Percentiles rank a stretch among this genome's conserved stretches.
Evolutionary conservation across 2,888 invertebrate genomes (phyloP).

Genomic region (Cryptophagus acutangulus): DNA sequence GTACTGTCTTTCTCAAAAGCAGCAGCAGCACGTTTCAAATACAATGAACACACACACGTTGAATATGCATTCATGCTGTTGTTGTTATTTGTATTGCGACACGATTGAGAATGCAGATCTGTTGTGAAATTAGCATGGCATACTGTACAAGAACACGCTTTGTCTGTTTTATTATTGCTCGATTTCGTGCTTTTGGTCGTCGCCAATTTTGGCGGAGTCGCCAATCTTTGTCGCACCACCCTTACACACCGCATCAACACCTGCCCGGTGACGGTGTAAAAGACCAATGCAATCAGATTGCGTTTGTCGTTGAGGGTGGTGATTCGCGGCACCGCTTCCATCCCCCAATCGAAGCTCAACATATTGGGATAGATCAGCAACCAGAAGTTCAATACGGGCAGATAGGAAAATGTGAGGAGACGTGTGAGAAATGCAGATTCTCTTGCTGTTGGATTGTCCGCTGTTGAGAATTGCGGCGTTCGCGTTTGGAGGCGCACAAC

Average conservation of each 20-base stretch:
- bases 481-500: slow-evolving; percentile 75
- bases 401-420: slow-evolving; percentile 83
- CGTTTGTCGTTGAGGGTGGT: slow-evolving; percentile 72
- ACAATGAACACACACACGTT: slow-evolving; percentile 47
- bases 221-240: slow-evolving; percentile 7
- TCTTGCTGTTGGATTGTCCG: slow-evolving; percentile 95
- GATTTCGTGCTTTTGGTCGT: neutral
- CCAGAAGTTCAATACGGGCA: slow-evolving; percentile 87
- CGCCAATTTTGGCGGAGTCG: slow-evolving; percentile 2
- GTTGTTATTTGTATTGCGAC: slow-evolving; percentile 68
- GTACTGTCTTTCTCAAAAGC: too few relatives aligned
- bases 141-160: slow-evolving; percentile 57
- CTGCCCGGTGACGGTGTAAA: slow-evolving; percentile 57
- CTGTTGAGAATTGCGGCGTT: slow-evolving; percentile 80
- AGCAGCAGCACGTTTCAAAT: slow-evolving; percentile 5
- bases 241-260: slow-evolving; percentile 28
- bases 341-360: slow-evolving; percentile 97
- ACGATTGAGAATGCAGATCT: slow-evolving; percentile 64
- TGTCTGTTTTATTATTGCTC: slow-evolving; percentile 19
- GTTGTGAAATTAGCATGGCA: slow-evolving; percentile 64
- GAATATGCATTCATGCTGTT: slow-evolving; percentile 57
- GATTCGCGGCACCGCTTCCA: slow-evolving; percentile 91
- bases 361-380: slow-evolving; percentile 81
- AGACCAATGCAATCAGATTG: slow-evolving; percentile 68
- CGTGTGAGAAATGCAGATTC: slow-evolving; percentile 75